phyloP scores from a whole-genome alignment of 2,113 vertebrate genomes.

The Thinocorus orbignyianus region DNA sequence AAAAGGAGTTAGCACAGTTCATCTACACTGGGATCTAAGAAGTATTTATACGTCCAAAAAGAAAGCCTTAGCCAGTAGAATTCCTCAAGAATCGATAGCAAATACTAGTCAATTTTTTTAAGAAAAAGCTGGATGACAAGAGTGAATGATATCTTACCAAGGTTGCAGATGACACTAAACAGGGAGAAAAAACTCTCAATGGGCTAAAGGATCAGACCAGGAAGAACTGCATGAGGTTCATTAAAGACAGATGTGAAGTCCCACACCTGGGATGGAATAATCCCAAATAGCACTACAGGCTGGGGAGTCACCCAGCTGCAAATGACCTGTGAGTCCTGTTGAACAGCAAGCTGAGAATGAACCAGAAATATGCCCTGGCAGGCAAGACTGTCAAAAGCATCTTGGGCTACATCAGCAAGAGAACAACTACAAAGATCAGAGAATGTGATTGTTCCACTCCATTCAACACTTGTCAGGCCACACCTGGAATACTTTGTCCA shows the following conservation, averaged over 20 bases:
- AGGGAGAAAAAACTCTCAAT: neutral
- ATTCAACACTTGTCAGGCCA: neutral
- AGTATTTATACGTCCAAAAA: neutral
- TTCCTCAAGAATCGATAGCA: neutral
- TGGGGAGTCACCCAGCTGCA: neutral
- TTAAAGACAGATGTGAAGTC: neutral
- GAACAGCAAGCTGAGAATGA: neutral
- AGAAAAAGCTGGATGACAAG: neutral
- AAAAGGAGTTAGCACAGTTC: neutral
- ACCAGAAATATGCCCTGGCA: neutral
- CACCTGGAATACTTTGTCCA: neutral
- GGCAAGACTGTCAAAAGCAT: neutral
- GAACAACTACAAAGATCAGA: neutral
- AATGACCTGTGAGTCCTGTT: neutral
- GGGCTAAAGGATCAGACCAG: neutral
- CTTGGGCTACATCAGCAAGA: neutral
- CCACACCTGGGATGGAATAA: neutral
- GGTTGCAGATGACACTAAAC: neutral
- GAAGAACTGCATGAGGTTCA: neutral
- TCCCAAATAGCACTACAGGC: neutral
- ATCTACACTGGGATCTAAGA: neutral
- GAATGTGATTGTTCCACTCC: neutral
- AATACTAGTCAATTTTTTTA: neutral
- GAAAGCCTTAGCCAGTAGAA: neutral
- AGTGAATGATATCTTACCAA: neutral